phyloP scores from a whole-genome alignment of 2,888 invertebrate species.

The Sminthurinus aureus region DNA sequence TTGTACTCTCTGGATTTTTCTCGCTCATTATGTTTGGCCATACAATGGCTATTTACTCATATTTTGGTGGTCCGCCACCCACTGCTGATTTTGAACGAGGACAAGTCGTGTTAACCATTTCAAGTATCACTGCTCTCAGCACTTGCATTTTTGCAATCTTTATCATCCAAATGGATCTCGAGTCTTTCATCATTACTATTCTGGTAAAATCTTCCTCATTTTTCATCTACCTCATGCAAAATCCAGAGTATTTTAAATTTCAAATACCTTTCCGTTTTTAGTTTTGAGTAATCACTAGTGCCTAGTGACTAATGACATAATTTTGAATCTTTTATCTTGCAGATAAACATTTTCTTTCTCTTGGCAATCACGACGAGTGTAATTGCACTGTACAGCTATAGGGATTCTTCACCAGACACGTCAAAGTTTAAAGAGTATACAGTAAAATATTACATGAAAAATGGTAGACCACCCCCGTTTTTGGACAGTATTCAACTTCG shows the following conservation, averaged over 20 bases:
- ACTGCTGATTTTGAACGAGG: slow-evolving; percentile 1
- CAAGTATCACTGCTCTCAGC: neutral
- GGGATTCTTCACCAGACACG: neutral
- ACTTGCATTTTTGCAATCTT: neutral
- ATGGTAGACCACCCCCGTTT: slow-evolving; percentile 20
- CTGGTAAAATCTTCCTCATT: too few species aligned
- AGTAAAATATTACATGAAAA: neutral
- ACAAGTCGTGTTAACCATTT: neutral
- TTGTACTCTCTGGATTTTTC: neutral
- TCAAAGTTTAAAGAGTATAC: slow-evolving; percentile 1
- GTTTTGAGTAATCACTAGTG: too few species aligned
- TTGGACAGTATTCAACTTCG: slow-evolving; percentile 10
- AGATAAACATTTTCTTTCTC: slow-evolving; percentile 4
- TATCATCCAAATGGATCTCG: neutral
- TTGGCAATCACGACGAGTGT: neutral
- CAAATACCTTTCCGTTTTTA: too few species aligned
- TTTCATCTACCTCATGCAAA: too few species aligned
- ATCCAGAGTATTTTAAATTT: too few species aligned
- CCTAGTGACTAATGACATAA: too few species aligned
- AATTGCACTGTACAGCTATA: neutral
- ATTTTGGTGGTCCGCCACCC: slow-evolving; percentile 18
- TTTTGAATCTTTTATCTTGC: too few species aligned
- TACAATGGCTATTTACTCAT: neutral
- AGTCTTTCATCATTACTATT: neutral
- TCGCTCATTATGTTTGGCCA: neutral